Conservation (phyloP, 2,888 invertebrate species). For the Pristionchus maxplancki region DNA sequence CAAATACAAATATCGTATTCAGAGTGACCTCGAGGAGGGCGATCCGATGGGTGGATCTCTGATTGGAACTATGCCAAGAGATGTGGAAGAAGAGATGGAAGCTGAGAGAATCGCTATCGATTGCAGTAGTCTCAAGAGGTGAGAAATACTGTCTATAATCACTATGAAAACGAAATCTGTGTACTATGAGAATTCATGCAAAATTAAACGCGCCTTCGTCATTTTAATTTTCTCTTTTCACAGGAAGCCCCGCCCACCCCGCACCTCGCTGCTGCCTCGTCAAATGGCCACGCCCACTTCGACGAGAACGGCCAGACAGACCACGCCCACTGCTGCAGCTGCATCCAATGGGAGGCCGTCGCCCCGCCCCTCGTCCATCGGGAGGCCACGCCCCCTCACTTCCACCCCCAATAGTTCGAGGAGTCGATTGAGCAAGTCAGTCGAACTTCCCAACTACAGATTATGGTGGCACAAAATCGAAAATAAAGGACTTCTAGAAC, state of each 20-base stretch:
- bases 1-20: not conserved
- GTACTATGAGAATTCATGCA: no score
- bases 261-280: conserved; percentile 20
- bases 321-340: conserved; percentile 14
- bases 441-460: not conserved
- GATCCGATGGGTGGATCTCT: conserved; percentile 10
- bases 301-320: not conserved
- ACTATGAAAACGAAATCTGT: no score
- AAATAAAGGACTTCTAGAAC: no score
- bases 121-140: conserved; percentile 33
- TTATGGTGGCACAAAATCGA: not conserved
- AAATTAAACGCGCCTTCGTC: no score
- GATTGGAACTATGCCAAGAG: conserved; percentile 35
- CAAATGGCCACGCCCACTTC: conserved; percentile 22
- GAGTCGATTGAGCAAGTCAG: conserved; percentile 28
- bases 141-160: no score
- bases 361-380: conserved; percentile 32
- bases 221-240: no score
- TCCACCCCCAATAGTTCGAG: conserved; percentile 14
- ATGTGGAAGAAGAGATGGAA: conserved; percentile 42
- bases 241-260: conserved; percentile 35
- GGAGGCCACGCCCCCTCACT: conserved; percentile 17
- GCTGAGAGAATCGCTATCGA: conserved; percentile 45
- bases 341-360: not conserved
- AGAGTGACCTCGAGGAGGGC: conserved; percentile 30